phyloP scores from a whole-genome alignment of 2,888 invertebrate genomes.

The Cheilosia variabilis region DNA sequence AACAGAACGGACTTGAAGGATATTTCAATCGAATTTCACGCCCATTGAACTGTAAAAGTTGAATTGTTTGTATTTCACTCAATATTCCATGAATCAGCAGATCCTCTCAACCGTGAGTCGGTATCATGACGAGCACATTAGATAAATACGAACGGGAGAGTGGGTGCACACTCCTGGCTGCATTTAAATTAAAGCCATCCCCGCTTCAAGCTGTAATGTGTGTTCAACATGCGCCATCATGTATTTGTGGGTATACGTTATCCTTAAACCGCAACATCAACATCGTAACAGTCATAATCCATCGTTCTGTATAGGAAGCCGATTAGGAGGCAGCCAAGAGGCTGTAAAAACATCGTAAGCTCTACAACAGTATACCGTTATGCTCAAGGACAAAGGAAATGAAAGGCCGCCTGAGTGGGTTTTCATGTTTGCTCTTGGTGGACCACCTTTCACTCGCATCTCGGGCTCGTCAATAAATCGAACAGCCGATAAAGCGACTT shows the following conservation, averaged over 20 bases:
- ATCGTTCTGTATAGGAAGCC: constrained; percentile 40
- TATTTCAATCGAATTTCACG: constrained; percentile 74
- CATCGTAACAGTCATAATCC: constrained; percentile 24
- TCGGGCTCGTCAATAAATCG: constrained; percentile 51
- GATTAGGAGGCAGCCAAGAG: constrained; percentile 51
- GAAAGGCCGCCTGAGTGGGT: constrained; percentile 57
- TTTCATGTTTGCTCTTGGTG: constrained; percentile 62
- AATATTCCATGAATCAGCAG: constrained; percentile 73
- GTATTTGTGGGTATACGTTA: neutral
- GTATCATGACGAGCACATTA: constrained; percentile 57
- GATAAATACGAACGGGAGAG: neutral
- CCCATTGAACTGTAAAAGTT: constrained; percentile 69
- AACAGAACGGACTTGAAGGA: constrained; percentile 57
- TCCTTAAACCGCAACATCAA: constrained; percentile 37
- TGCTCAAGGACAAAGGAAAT: constrained; percentile 44
- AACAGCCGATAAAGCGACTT: constrained; percentile 46
- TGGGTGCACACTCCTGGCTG: neutral
- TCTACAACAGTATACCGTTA: constrained; percentile 31
- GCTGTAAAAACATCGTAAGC: constrained; percentile 51
- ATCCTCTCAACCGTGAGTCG: constrained; percentile 57
- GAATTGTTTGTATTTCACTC: constrained; percentile 75
- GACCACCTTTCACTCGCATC: constrained; percentile 37
- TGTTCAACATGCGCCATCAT: neutral
- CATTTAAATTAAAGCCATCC: too few species aligned
- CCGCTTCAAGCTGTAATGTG: neutral